These are phyloP conservation scores for Vesta saturnalis DNA, from an alignment of 2,888 invertebrate species.

Conservation along the genomic window DNA sequence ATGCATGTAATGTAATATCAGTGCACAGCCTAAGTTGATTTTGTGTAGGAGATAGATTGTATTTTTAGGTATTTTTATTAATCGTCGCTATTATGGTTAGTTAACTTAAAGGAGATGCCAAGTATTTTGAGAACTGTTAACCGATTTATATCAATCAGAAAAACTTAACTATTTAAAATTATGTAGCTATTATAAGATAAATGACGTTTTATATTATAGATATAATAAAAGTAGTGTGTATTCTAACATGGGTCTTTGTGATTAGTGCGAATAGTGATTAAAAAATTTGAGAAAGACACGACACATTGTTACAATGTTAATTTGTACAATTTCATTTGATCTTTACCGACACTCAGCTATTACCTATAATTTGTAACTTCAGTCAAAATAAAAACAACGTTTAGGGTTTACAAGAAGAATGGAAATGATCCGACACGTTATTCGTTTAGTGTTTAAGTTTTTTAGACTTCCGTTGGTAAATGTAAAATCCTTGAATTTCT, in stretches of 20 bases:
- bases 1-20: conserved; percentile 43
- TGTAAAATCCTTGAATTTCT: conserved; percentile 26
- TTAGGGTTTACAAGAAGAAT: conserved; percentile 11
- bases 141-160: conserved; percentile 12
- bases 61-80: conserved; percentile 16
- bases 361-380: conserved; percentile 26
- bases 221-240: no score
- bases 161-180: conserved; percentile 9
- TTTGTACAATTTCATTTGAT: conserved; percentile 19
- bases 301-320: background rate
- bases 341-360: conserved; percentile 20
- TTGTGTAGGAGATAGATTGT: conserved; percentile 20
- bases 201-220: background rate
- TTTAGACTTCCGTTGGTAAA: conserved; percentile 34
- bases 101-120: conserved; percentile 7
- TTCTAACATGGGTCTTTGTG: no score
- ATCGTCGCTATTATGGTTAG: conserved; percentile 11
- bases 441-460: conserved; percentile 30
- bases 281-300: no score
- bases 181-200: conserved; percentile 6
- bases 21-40: conserved; percentile 29
- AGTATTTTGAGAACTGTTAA: conserved; percentile 12
- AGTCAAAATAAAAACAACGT: conserved; percentile 28
- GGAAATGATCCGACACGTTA: conserved; percentile 24
- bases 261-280: no score